These are phyloP conservation scores for Meloidogyne chitwoodi DNA, from an alignment of 1,140 invertebrate genomes.

Conservation along the genomic window DNA sequence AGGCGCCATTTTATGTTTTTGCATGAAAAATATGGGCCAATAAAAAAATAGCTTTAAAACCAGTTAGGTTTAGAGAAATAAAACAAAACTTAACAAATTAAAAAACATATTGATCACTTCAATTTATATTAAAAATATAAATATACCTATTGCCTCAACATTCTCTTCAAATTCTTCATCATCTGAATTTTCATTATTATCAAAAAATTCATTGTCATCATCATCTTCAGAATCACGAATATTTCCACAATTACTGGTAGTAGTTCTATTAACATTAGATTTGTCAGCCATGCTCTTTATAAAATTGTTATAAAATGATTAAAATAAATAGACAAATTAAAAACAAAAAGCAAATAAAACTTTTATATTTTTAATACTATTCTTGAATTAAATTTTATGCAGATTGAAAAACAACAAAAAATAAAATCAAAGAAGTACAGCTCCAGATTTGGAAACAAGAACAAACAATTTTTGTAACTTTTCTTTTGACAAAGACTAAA, in stretches of 20 bases:
- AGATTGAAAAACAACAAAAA: neutral
- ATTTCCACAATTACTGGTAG: constrained; percentile 2
- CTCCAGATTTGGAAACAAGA: constrained; percentile 1
- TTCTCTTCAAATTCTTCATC: neutral
- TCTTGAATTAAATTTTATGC: neutral
- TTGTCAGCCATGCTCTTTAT: neutral
- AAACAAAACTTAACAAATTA: too few species aligned
- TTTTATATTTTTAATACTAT: neutral
- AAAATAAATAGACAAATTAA: neutral
- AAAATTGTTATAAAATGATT: neutral
- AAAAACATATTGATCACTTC: too few species aligned
- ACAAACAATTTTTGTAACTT: constrained; percentile 24
- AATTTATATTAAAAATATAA: too few species aligned
- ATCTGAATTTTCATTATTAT: neutral
- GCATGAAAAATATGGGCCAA: too few species aligned
- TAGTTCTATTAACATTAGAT: neutral
- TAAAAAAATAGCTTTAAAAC: too few species aligned
- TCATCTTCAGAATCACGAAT: neutral
- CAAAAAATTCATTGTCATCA: constrained; percentile 16
- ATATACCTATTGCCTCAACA: neutral
- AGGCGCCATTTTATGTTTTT: too few species aligned
- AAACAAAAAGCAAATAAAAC: neutral
- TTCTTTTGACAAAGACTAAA: constrained; percentile 12
- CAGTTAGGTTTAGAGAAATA: too few species aligned
- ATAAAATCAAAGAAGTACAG: constrained; percentile 3